These are phyloP conservation scores for Drosophila takahashii DNA, from an alignment of 1,140 invertebrate species.

Conservation along the genomic window DNA sequence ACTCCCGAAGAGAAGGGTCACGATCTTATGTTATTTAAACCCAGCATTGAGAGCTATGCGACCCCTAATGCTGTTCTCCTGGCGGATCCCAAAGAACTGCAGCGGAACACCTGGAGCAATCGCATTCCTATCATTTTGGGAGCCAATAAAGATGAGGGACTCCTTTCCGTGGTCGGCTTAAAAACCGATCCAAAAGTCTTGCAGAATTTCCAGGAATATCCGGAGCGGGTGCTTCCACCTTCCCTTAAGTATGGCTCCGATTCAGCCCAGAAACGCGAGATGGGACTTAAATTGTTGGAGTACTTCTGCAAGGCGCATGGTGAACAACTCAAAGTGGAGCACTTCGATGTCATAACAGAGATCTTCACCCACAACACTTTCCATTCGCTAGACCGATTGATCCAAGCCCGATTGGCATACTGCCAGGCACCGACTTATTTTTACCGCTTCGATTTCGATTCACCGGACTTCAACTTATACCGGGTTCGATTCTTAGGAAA, in stretches of 20 bases:
- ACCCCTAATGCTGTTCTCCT: slow-evolving; percentile 43
- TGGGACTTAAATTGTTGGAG: slow-evolving; percentile 36
- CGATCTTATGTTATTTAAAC: slow-evolving; percentile 15
- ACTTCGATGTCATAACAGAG: neutral
- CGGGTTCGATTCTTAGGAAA: slow-evolving; percentile 49
- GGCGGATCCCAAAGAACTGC: slow-evolving; percentile 45
- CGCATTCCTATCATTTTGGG: slow-evolving; percentile 67
- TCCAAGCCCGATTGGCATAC: slow-evolving; percentile 64
- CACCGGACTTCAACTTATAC: slow-evolving; percentile 69
- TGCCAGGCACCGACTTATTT: slow-evolving; percentile 80
- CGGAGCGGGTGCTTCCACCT: slow-evolving; percentile 43
- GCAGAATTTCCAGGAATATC: slow-evolving; percentile 1
- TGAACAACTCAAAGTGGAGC: neutral
- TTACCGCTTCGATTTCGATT: slow-evolving; percentile 85
- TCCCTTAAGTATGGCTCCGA: slow-evolving; percentile 17
- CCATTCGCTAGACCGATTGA: slow-evolving; percentile 69
- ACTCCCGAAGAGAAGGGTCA: slow-evolving; percentile 29
- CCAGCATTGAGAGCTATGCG: slow-evolving; percentile 50
- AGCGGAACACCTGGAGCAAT: slow-evolving; percentile 59
- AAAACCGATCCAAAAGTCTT: slow-evolving; percentile 10
- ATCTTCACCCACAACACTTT: slow-evolving; percentile 62
- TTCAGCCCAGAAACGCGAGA: slow-evolving; percentile 14
- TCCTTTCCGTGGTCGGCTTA: neutral
- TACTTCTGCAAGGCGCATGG: slow-evolving; percentile 32
- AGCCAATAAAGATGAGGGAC: slow-evolving; percentile 42